Percentiles rank a stretch among this genome's conserved stretches.
These are phyloP conservation scores for Gonatopus flavifemur DNA, from an alignment of 1,140 invertebrate genomes.

Conservation along the genomic window DNA sequence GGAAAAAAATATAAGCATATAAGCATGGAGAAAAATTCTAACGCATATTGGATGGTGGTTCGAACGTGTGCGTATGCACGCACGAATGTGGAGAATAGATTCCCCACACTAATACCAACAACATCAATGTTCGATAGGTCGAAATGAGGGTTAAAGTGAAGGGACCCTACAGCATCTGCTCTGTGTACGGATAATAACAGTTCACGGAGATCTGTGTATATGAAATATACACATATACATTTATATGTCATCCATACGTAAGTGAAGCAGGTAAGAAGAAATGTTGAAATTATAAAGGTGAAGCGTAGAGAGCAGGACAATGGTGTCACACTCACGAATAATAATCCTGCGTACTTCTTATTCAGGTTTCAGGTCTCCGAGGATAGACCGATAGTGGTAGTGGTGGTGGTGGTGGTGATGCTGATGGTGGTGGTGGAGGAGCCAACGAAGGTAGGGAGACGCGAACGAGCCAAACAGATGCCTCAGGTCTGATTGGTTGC, in stretches of 20 bases:
- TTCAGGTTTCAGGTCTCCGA: too few relatives aligned
- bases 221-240: neutral
- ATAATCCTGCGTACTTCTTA: slow-evolving; percentile 33
- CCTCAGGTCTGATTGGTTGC: slow-evolving; percentile 37
- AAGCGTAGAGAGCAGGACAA: slow-evolving; percentile 21
- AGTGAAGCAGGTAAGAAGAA: slow-evolving; percentile 3
- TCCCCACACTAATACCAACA: too few relatives aligned
- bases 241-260: neutral
- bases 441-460: neutral
- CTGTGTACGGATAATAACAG: slow-evolving; percentile 21
- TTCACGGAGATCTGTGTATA: neutral
- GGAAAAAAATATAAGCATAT: too few relatives aligned
- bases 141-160: too few relatives aligned
- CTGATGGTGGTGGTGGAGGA: too few relatives aligned
- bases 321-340: slow-evolving; percentile 29
- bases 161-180: slow-evolving; percentile 36
- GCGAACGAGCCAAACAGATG: slow-evolving; percentile 39
- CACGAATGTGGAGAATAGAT: too few relatives aligned
- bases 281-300: slow-evolving; percentile 3
- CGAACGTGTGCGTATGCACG: too few relatives aligned
- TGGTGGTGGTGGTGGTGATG: too few relatives aligned
- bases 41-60: too few relatives aligned
- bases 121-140: too few relatives aligned
- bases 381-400: too few relatives aligned
- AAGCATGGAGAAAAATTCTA: too few relatives aligned